phyloP scores from a whole-genome alignment of 2,113 vertebrate genomes.

The Ptilonorhynchus violaceus region DNA sequence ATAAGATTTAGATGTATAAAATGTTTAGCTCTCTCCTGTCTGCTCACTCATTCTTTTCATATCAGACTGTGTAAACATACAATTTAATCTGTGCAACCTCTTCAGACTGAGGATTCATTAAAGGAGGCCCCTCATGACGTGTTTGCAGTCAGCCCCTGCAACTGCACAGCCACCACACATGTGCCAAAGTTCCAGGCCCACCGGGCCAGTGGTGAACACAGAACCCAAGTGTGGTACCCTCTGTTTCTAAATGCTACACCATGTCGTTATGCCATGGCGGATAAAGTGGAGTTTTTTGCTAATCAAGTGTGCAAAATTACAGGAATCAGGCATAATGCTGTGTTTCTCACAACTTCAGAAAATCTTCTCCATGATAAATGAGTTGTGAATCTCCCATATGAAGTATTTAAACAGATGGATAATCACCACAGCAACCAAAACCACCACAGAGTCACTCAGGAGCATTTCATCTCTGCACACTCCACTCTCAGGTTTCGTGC shows the following conservation, averaged over 20 bases:
- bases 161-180: fast-evolving
- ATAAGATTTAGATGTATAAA: neutral
- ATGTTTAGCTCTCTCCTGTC: neutral
- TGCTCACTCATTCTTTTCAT: neutral
- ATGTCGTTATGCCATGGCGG: neutral
- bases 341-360: neutral
- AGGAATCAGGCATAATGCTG: neutral
- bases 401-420: constrained; percentile 46
- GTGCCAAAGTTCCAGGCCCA: neutral
- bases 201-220: neutral
- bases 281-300: neutral
- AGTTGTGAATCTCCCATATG: neutral
- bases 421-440: constrained; percentile 61
- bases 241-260: neutral
- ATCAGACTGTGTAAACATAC: neutral
- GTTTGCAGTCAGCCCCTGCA: neutral
- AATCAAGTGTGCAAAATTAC: neutral
- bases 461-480: neutral
- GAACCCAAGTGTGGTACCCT: neutral
- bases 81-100: neutral
- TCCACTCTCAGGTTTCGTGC: neutral
- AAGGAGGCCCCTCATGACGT: neutral
- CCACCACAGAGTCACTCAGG: neutral
- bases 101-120: neutral
- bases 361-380: neutral